Evolutionary conservation across 2,113 vertebrate genomes (phyloP), one percentile per base, ranked within the genome.

Genomic region (rat (Rattus norvegicus)): DNA sequence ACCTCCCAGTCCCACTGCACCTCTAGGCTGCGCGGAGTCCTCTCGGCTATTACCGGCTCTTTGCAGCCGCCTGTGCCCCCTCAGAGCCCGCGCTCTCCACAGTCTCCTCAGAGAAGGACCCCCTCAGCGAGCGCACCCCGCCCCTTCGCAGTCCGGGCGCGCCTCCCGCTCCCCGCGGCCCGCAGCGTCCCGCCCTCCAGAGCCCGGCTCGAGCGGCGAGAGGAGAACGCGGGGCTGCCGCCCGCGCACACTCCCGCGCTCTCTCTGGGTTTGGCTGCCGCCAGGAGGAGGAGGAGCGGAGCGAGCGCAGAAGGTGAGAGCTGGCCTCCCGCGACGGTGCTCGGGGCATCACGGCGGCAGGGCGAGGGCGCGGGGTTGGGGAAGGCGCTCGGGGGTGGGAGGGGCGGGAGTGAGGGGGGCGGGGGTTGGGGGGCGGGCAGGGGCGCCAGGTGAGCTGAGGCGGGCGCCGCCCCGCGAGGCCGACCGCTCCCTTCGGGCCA

Each of bases 251-350:
- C 76, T 39, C 93, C 72, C 33, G 94, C 92, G 52, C 94, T 86
- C 89, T 33, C 90, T 39, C 67, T 36, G 12, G 63, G 91, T 91
- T 61, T 24, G 84, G 92, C 89, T 33, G 61, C 92, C 59, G 10
- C 52, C 12, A 22, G 65, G 30, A 76, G 92, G 93, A 97, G 94
- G 90, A 97, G 93, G 30, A 93, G 84, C 84, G 20, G 84, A 73
- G 80, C 90, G 17, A 65, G 97, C 79, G 92, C 61, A 52, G 76
- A 96, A 97, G 97, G 96, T 98, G 97, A 97, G 97, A 70, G 61
- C 59, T 56, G 7, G 93, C 24, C 2, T 24, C 26, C 56, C 4
- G 47, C 28, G 67, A 36, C 2, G 56, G 91, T 49, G 26, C 14
- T 85, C 47, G 52, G 1, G 36, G 75, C n/a, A 24, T 20, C 9